phyloP scores from a whole-genome alignment of 2,797 vertebrate species.

The Gila robusta region DNA sequence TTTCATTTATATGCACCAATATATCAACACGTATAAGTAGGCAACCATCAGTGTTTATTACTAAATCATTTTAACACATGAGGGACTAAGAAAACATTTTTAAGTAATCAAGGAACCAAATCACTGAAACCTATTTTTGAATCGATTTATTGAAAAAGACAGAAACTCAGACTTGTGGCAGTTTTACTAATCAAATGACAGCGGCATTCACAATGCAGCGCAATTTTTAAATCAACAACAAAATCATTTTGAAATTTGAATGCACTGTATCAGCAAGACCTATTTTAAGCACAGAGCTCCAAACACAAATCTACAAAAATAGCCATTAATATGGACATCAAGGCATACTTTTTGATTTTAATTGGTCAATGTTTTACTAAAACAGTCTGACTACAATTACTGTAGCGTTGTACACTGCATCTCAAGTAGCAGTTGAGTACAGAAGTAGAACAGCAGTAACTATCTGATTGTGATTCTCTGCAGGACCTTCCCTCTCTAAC shows the following conservation, averaged over 20 bases:
- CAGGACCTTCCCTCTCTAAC: constrained; percentile 73
- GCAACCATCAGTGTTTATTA: not conserved
- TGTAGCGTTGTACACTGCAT: not conserved
- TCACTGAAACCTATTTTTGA: not conserved
- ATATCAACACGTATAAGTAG: not conserved
- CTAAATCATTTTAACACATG: not conserved
- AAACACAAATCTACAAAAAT: not conserved
- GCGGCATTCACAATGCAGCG: not conserved
- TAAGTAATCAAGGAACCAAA: not conserved
- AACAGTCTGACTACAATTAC: not conserved
- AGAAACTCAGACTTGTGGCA: not conserved
- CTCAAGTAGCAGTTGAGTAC: constrained; percentile 15
- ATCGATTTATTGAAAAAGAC: not conserved
- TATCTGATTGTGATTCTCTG: constrained; percentile 80
- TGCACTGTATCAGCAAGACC: not conserved
- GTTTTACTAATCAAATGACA: not conserved
- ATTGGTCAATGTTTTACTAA: not conserved
- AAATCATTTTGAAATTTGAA: not conserved
- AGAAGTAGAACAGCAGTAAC: constrained; percentile 61
- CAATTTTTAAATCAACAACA: not conserved
- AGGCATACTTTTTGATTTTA: not conserved
- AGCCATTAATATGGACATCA: not conserved
- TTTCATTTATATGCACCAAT: not conserved
- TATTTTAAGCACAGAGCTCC: not conserved
- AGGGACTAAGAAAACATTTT: not conserved